These are phyloP conservation scores for Drosophila atripex DNA, from an alignment of 2,888 invertebrate species.

Conservation along the genomic window DNA sequence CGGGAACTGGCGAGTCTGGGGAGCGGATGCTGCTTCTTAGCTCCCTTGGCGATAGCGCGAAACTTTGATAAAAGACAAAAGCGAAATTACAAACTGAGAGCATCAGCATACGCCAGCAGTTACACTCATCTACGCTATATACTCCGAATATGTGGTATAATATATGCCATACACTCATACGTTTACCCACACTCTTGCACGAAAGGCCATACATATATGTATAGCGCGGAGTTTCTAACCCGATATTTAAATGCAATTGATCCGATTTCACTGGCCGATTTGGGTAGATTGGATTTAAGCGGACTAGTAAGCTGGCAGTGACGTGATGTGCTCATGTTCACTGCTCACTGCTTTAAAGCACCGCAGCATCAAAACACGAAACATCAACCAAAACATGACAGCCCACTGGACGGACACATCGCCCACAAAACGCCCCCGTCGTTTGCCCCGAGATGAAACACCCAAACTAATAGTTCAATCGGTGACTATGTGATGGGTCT, in stretches of 20 bases:
- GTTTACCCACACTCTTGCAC: constrained; percentile 24
- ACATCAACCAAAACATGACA: constrained; percentile 24
- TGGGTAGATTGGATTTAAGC: constrained; percentile 38
- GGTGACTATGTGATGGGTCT: neutral
- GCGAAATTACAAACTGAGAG: constrained; percentile 32
- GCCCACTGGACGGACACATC: neutral
- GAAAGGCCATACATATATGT: neutral
- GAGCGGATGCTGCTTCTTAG: constrained; percentile 64
- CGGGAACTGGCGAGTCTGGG: constrained; percentile 30
- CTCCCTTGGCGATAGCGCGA: constrained; percentile 68
- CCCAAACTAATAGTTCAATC: neutral
- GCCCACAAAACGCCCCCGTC: constrained; percentile 37
- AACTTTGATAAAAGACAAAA: constrained; percentile 64
- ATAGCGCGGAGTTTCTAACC: constrained; percentile 5
- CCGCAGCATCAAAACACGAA: constrained; percentile 17
- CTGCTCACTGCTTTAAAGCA: neutral
- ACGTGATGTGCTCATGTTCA: constrained; percentile 37
- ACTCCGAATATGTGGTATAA: constrained; percentile 14
- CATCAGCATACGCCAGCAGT: constrained; percentile 60
- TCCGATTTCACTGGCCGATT: constrained; percentile 45
- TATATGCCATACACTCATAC: constrained; percentile 30
- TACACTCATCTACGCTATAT: constrained; percentile 30
- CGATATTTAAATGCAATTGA: constrained; percentile 35
- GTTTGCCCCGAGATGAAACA: too few species aligned
- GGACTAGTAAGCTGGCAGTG: constrained; percentile 18